Evolutionary conservation across 2,113 vertebrate species (phyloP).

Genomic region (Microtus montanus): DNA sequence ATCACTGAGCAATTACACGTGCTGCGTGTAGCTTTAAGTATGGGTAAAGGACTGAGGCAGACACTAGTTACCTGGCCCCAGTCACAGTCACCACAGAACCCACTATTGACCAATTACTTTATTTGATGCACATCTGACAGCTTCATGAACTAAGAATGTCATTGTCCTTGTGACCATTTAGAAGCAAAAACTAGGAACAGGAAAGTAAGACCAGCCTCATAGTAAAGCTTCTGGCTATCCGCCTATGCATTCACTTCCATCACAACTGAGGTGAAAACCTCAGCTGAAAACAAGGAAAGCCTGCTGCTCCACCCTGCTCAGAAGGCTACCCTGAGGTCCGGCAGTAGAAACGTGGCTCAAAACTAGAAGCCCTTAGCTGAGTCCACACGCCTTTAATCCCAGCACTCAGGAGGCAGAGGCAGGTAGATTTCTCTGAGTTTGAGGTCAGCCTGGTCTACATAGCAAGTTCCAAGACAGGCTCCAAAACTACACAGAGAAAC

Average conservation of each 20-base stretch:
- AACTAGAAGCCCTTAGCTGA: background rate
- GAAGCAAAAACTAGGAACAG: background rate
- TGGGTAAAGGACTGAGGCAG: rapidly evolving
- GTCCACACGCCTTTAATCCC: too few species aligned
- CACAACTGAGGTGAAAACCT: background rate
- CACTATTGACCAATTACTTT: background rate
- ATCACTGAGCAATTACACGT: rapidly evolving
- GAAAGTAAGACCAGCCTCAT: background rate
- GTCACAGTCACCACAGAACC: background rate
- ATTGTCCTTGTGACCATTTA: background rate
- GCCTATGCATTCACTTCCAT: background rate
- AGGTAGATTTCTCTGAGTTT: too few species aligned
- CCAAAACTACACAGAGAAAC: too few species aligned
- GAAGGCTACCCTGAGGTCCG: background rate
- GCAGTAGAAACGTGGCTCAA: background rate
- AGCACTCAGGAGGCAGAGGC: too few species aligned
- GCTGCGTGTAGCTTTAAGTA: rapidly evolving
- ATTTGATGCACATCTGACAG: background rate
- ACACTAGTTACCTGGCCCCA: background rate
- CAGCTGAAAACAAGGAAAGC: background rate
- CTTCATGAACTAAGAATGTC: background rate
- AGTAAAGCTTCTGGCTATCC: background rate
- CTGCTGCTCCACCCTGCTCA: background rate
- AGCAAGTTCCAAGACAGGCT: too few species aligned
- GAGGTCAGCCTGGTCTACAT: too few species aligned